Evolutionary conservation across 2,888 invertebrate genomes (phyloP).

Genomic region (Limnephilus rhombicus): DNA sequence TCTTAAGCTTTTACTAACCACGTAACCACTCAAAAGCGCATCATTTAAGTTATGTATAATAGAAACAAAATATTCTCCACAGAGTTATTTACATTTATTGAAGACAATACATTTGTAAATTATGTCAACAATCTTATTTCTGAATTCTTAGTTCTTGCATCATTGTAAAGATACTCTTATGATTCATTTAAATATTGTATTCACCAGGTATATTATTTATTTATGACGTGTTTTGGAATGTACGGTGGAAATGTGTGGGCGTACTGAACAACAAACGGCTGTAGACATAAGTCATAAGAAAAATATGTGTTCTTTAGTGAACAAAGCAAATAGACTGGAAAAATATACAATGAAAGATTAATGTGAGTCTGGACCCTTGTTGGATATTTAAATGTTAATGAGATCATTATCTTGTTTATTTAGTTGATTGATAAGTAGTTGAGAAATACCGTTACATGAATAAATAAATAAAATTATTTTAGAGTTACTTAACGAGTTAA

Average conservation of each 20-base stretch:
- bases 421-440: neutral
- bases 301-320: neutral
- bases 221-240: neutral
- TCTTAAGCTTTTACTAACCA: too few species aligned
- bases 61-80: too few species aligned
- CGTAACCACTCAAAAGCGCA: too few species aligned
- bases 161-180: neutral
- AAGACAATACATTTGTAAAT: neutral
- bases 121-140: neutral
- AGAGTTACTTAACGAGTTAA: too few species aligned
- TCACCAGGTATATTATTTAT: neutral
- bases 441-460: neutral
- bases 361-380: neutral
- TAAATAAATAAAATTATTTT: too few species aligned
- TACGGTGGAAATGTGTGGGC: neutral
- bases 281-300: neutral
- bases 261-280: neutral
- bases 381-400: neutral
- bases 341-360: neutral
- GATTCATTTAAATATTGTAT: neutral
- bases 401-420: neutral
- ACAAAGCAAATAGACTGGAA: neutral
- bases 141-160: neutral
- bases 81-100: too few species aligned
- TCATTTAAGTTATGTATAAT: too few species aligned